Percentiles rank a stretch among this genome's conserved stretches.
Evolutionary conservation across 2,888 invertebrate species (phyloP).

Genomic region (Andricus curvator): DNA sequence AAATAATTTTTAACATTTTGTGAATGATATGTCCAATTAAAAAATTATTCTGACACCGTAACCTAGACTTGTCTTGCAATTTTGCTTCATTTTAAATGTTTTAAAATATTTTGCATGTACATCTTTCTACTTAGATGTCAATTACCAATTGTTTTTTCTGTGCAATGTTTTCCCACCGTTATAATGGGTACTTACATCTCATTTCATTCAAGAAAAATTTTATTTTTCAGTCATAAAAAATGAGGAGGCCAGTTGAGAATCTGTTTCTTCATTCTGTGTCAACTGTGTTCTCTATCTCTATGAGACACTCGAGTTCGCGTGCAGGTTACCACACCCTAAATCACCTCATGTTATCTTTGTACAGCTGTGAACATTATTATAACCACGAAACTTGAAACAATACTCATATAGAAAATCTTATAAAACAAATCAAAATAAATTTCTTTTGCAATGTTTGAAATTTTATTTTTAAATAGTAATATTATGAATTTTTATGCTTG

Average conservation of each 20-base stretch:
- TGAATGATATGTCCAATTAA: too few species aligned
- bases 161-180: too few species aligned
- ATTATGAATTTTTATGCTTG: too few species aligned
- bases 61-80: too few species aligned
- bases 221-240: background rate
- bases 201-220: background rate
- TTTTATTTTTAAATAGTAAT: background rate
- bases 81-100: too few species aligned
- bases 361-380: constrained; percentile 24
- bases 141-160: too few species aligned
- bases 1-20: too few species aligned
- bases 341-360: constrained; percentile 21
- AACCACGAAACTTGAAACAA: background rate
- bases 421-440: background rate
- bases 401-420: background rate
- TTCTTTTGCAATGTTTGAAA: background rate
- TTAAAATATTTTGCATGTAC: too few species aligned
- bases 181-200: background rate
- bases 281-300: background rate
- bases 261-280: constrained; percentile 7
- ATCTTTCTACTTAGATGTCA: too few species aligned
- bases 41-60: too few species aligned
- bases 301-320: constrained; percentile 26
- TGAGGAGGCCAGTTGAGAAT: background rate
- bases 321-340: constrained; percentile 18